A percentile compares a stretch with the other conserved stretches of the same genome.
These are phyloP conservation scores for Abrostola triplasia DNA, from an alignment of 2,888 invertebrate genomes.

Conservation along the genomic window DNA sequence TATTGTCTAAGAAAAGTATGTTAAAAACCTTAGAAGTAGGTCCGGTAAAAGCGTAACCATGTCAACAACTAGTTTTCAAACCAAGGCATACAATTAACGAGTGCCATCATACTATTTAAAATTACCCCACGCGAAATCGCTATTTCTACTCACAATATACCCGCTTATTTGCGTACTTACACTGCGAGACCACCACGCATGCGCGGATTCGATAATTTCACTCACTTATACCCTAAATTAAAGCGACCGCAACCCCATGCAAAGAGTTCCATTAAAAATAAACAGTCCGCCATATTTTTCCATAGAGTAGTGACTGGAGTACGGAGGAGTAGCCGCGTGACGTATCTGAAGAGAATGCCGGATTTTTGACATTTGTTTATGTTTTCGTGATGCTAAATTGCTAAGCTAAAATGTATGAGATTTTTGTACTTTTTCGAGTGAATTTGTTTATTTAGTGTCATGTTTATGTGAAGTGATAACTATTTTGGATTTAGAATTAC, in stretches of 20 bases:
- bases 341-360: slow-evolving; percentile 63
- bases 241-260: slow-evolving; percentile 82
- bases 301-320: slow-evolving; percentile 77
- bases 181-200: slow-evolving; percentile 84
- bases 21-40: no score
- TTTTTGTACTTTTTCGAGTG: no score
- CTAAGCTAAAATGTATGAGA: not conserved
- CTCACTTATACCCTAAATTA: slow-evolving; percentile 85
- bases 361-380: slow-evolving; percentile 34
- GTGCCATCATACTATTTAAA: slow-evolving; percentile 55
- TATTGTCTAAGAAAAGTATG: no score
- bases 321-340: slow-evolving; percentile 72
- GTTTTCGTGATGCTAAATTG: slow-evolving; percentile 28
- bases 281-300: slow-evolving; percentile 74
- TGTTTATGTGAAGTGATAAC: no score
- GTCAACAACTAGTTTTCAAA: slow-evolving; percentile 21
- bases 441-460: no score
- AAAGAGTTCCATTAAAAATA: slow-evolving; percentile 80
- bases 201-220: slow-evolving; percentile 82
- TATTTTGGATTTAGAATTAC: no score
- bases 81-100: slow-evolving; percentile 37
- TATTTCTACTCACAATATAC: slow-evolving; percentile 71
- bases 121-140: slow-evolving; percentile 78
- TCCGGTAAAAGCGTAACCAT: slow-evolving; percentile 17
- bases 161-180: slow-evolving; percentile 77